Percentiles rank a stretch among this genome's conserved stretches.
Evolutionary conservation across 2,113 vertebrate genomes (phyloP).

Genomic region (Carassius gibelio): DNA sequence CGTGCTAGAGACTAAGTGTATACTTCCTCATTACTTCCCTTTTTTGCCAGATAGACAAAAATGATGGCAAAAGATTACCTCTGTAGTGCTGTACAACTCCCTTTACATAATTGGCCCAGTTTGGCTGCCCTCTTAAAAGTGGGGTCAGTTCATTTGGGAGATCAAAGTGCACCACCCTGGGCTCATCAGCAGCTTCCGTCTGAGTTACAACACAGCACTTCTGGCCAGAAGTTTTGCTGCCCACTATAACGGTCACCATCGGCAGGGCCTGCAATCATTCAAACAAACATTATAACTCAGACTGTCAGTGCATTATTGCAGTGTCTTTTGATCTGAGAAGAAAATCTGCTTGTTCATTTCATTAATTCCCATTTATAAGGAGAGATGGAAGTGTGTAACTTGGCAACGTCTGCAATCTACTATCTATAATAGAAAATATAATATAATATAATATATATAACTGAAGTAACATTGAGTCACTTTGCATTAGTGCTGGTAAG

Average conservation of each 20-base stretch:
- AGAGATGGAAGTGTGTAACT: not conserved
- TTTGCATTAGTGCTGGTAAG: not conserved
- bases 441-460: not conserved
- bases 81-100: constrained; percentile 90
- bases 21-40: constrained; percentile 1
- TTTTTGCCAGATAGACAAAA: constrained; percentile 16
- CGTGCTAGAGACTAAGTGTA: not conserved
- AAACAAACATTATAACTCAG: constrained; percentile 9
- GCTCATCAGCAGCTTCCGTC: constrained; percentile 78
- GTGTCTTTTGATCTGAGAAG: not conserved
- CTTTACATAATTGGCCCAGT: constrained; percentile 93
- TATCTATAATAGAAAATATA: not conserved
- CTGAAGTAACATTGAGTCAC: not conserved
- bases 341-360: not conserved
- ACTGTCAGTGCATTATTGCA: not conserved
- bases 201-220: constrained; percentile 81
- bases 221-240: constrained; percentile 73
- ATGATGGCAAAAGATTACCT: constrained; percentile 71
- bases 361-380: not conserved
- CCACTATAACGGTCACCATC: constrained; percentile 86
- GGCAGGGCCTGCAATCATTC: constrained; percentile 81
- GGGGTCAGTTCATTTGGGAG: constrained; percentile 68
- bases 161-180: constrained; percentile 78
- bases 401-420: not conserved
- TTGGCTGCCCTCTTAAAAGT: constrained; percentile 80